Evolutionary conservation across 2,888 invertebrate genomes (phyloP).

Genomic region (Orthosia gracilis): DNA sequence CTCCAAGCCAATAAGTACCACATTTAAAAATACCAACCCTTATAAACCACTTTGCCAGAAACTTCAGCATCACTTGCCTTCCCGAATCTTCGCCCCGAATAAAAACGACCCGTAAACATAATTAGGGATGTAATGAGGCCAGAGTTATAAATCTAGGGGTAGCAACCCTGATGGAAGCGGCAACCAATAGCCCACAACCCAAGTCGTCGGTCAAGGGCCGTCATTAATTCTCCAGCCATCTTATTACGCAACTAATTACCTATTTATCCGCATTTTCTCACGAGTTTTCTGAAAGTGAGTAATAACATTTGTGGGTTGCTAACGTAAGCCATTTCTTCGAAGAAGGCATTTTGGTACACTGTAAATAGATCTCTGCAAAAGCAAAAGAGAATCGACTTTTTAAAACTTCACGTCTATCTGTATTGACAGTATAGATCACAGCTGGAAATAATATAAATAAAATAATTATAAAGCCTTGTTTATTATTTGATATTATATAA

Average conservation of each 20-base stretch:
- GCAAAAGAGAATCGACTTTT: constrained; percentile 1
- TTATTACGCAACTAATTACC: constrained; percentile 82
- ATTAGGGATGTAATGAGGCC: constrained; percentile 83
- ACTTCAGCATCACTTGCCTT: constrained; percentile 53
- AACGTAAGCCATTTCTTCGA: constrained; percentile 59
- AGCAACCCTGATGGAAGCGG: constrained; percentile 57
- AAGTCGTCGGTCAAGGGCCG: constrained; percentile 64
- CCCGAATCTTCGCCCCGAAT: constrained; percentile 70
- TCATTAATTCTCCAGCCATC: constrained; percentile 77
- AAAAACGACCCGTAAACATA: constrained; percentile 80
- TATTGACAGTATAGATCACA: background rate
- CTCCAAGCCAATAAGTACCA: constrained; percentile 15
- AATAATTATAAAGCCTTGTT: too few species aligned
- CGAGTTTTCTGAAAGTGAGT: constrained; percentile 67
- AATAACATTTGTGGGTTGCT: constrained; percentile 60
- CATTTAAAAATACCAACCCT: constrained; percentile 40
- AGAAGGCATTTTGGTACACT: background rate
- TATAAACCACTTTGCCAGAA: constrained; percentile 57
- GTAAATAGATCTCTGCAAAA: background rate
- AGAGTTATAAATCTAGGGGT: constrained; percentile 80
- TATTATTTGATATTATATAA: too few species aligned
- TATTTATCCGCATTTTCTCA: constrained; percentile 77
- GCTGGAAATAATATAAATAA: too few species aligned
- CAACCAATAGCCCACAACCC: constrained; percentile 59
- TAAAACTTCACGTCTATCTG: background rate